Conservation (phyloP, 1,140 invertebrate species). For the Cydia amplana region DNA sequence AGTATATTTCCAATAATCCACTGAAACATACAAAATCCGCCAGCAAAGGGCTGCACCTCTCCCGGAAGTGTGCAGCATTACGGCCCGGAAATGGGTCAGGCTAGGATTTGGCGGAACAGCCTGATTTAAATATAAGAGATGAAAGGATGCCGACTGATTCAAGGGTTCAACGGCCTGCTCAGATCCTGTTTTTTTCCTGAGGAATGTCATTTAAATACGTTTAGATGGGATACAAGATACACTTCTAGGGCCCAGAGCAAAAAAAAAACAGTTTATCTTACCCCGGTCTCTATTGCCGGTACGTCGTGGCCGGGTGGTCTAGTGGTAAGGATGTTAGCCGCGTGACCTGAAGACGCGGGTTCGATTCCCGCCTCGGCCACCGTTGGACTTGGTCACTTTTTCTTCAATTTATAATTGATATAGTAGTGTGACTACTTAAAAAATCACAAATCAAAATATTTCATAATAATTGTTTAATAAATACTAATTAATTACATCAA, state of each 20-base stretch:
- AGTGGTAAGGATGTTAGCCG: no score
- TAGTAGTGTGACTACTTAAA: no score
- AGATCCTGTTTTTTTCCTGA: neutral
- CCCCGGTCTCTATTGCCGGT: no score
- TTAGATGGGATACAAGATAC: neutral
- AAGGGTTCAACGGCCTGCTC: neutral
- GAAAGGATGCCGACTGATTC: conserved; percentile 35
- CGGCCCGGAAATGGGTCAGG: conserved; percentile 73
- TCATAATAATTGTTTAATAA: no score
- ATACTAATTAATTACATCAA: neutral
- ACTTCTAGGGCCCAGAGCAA: no score
- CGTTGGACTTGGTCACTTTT: no score
- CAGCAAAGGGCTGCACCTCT: conserved; percentile 38
- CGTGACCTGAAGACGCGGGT: no score
- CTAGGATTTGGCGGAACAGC: conserved; percentile 66
- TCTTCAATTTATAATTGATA: no score
- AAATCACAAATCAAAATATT: no score
- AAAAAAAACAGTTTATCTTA: no score
- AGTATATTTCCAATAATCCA: neutral
- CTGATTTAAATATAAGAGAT: conserved; percentile 76
- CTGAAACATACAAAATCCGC: conserved; percentile 36
- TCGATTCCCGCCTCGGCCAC: no score
- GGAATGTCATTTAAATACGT: neutral
- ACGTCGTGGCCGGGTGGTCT: no score
- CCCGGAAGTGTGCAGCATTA: conserved; percentile 58